Conservation (phyloP, 64 coral and sea anemone species). For the Stylophora pistillata region DNA sequence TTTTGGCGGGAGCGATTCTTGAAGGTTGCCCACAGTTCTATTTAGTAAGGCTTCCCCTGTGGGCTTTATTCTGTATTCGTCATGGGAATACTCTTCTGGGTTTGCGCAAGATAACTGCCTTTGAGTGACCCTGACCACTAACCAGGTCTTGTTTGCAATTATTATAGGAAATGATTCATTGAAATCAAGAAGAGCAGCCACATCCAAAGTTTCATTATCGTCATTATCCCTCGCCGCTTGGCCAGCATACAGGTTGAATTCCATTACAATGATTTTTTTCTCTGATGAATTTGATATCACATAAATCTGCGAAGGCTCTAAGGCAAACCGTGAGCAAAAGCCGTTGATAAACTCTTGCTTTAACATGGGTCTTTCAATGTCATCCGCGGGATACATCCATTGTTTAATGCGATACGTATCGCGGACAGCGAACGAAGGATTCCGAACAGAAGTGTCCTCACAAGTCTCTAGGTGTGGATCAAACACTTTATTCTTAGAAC, state of each 20-base stretch:
- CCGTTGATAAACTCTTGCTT: neutral
- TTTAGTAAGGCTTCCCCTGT: constrained; percentile 19
- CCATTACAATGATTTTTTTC: constrained; percentile 39
- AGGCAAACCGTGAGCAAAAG: neutral
- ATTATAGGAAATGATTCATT: constrained; percentile 54
- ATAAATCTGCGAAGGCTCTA: constrained; percentile 43
- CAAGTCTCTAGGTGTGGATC: constrained; percentile 56
- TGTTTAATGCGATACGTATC: constrained; percentile 56
- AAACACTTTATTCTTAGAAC: constrained; percentile 14
- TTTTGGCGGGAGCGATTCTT: constrained; percentile 39
- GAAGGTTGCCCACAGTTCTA: neutral
- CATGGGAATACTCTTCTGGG: constrained; percentile 54
- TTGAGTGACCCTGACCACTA: constrained; percentile 67
- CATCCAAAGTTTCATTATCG: constrained; percentile 5
- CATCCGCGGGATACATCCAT: constrained; percentile 50
- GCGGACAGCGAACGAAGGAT: constrained; percentile 27
- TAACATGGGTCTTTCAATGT: neutral
- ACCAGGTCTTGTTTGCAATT: constrained; percentile 59
- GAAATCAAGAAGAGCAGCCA: constrained; percentile 35
- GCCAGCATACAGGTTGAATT: constrained; percentile 57
- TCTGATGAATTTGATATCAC: constrained; percentile 40
- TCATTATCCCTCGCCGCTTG: neutral
- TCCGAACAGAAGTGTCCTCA: neutral
- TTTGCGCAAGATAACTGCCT: constrained; percentile 62
- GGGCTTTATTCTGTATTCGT: constrained; percentile 44